phyloP scores from a whole-genome alignment of 2,113 vertebrate genomes.

The Podarcis muralis region DNA sequence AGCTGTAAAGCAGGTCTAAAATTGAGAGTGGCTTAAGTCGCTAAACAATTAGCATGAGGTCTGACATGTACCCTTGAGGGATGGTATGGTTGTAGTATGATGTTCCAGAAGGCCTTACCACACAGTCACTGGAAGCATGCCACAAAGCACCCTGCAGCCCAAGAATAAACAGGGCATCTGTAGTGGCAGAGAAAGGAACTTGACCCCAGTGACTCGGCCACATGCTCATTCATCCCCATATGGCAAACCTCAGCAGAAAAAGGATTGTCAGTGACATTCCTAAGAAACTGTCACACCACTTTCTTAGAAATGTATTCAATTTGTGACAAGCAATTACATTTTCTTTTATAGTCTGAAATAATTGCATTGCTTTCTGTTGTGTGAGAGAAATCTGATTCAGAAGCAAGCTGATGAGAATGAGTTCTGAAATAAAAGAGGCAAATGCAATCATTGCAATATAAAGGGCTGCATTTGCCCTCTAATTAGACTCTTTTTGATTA shows the following conservation, averaged over 20 bases:
- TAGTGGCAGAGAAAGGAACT: neutral
- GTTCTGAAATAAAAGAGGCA: constrained; percentile 66
- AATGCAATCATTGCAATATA: constrained; percentile 65
- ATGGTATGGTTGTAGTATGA: neutral
- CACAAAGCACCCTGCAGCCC: no score
- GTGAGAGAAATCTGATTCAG: constrained; percentile 56
- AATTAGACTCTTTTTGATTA: constrained; percentile 70
- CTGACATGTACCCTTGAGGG: neutral
- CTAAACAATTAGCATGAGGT: neutral
- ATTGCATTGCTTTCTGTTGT: constrained; percentile 44
- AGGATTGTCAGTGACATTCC: constrained; percentile 31
- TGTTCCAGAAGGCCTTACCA: neutral
- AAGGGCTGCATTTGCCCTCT: constrained; percentile 64
- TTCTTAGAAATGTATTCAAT: constrained; percentile 51
- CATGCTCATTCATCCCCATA: neutral
- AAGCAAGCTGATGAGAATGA: constrained; percentile 37
- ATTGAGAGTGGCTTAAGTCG: neutral
- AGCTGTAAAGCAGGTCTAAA: neutral
- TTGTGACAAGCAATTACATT: constrained; percentile 61
- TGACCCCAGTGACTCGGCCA: neutral
- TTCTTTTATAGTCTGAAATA: constrained; percentile 60
- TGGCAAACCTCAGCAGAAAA: constrained; percentile 9
- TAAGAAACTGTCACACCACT: neutral
- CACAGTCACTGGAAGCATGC: neutral
- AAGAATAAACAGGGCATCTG: neutral